phyloP scores from a whole-genome alignment of 2,113 vertebrate genomes.

The Xyrauchen texanus region DNA sequence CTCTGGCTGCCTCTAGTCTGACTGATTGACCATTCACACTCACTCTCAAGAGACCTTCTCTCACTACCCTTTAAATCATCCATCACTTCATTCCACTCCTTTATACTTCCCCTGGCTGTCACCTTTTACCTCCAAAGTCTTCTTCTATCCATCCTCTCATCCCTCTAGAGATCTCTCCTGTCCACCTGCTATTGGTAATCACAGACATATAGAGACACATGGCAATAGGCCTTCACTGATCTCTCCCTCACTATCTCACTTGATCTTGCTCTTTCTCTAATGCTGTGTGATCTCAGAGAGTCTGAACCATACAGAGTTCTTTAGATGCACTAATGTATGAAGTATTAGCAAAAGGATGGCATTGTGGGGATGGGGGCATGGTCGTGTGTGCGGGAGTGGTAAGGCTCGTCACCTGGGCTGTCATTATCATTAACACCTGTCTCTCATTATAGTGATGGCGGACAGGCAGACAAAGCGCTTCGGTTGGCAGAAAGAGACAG shows the following conservation, averaged over 20 bases:
- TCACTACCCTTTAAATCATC: slow-evolving; percentile 35
- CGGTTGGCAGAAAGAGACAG: too few species aligned
- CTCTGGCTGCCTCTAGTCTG: background rate
- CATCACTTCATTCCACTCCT: slow-evolving; percentile 26
- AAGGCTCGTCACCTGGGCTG: too few species aligned
- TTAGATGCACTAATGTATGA: too few species aligned
- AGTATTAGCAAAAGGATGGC: too few species aligned
- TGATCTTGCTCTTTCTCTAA: slow-evolving; percentile 25
- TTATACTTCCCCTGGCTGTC: slow-evolving; percentile 40
- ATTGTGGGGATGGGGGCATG: too few species aligned
- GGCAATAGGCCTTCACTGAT: slow-evolving; percentile 15
- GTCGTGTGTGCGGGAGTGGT: too few species aligned
- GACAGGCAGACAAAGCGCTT: too few species aligned
- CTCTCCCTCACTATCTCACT: slow-evolving; percentile 31
- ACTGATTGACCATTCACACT: slow-evolving; percentile 34
- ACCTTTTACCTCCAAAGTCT: slow-evolving; percentile 35
- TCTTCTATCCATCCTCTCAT: slow-evolving; percentile 18
- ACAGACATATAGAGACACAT: slow-evolving; percentile 42
- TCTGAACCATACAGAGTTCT: background rate
- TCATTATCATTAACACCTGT: too few species aligned
- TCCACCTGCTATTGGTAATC: slow-evolving; percentile 21
- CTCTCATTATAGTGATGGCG: too few species aligned
- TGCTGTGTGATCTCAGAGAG: slow-evolving; percentile 31
- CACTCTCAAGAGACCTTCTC: slow-evolving; percentile 17
- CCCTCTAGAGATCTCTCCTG: slow-evolving; percentile 34